Evolutionary conservation across 2,888 invertebrate genomes (phyloP).

Genomic region (Cistogaster globosa): DNA sequence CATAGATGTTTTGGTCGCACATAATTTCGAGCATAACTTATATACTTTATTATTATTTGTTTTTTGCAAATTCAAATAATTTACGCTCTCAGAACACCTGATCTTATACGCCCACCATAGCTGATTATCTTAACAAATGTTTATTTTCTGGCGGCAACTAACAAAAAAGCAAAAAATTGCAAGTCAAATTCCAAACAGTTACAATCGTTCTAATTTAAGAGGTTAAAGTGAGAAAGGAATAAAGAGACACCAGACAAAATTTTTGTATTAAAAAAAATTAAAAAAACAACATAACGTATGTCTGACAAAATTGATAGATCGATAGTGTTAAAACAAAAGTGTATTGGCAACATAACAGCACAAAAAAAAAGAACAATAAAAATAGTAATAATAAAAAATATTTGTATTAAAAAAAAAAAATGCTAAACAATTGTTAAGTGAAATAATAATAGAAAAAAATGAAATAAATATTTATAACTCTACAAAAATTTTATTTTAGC

Average conservation of each 20-base stretch:
- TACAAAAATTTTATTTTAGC: constrained; percentile 11
- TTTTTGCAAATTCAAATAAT: neutral
- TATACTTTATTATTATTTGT: neutral
- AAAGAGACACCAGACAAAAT: constrained; percentile 36
- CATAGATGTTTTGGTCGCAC: too few relatives aligned
- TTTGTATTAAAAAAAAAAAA: too few relatives aligned
- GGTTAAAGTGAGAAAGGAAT: constrained; percentile 36
- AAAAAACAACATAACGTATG: constrained; percentile 55
- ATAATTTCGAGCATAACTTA: neutral
- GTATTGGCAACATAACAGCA: neutral
- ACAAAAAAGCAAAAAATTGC: constrained; percentile 29
- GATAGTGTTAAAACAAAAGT: constrained; percentile 45
- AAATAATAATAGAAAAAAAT: constrained; percentile 25
- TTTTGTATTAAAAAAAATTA: constrained; percentile 12
- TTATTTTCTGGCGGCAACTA: constrained; percentile 33
- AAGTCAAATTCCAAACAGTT: constrained; percentile 25
- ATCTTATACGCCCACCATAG: constrained; percentile 47
- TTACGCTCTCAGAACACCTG: constrained; percentile 47
- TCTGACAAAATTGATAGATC: constrained; percentile 53
- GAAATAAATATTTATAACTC: constrained; percentile 19
- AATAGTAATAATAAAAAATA: neutral
- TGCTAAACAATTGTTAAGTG: constrained; percentile 5
- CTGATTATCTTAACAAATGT: constrained; percentile 44
- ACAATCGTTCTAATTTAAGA: constrained; percentile 45
- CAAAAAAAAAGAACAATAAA: too few relatives aligned